A percentile compares a stretch with the other conserved stretches of the same genome.
Conservation (phyloP, 2,797 vertebrate species). For the Eulemur coronatus region DNA sequence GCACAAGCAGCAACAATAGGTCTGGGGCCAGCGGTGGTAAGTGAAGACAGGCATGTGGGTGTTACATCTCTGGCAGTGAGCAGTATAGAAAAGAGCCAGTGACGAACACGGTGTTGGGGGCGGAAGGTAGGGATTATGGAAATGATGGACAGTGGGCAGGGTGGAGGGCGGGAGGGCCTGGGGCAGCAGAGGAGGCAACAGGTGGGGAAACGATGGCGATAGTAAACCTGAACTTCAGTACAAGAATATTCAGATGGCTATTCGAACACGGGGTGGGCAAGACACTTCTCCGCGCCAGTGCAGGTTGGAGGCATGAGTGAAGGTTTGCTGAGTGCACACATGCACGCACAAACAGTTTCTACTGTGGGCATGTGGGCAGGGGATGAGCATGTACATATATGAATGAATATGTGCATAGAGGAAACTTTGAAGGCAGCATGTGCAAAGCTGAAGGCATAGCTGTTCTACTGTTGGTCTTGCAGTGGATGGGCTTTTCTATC, state of each 20-base stretch:
- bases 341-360: fast-evolving
- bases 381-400: fast-evolving
- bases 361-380: fast-evolving
- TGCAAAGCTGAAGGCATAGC: neutral
- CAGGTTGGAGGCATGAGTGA: neutral
- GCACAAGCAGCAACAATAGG: neutral
- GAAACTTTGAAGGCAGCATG: neutral
- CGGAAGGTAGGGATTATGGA: neutral
- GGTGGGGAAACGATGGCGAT: neutral
- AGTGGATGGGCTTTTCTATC: neutral
- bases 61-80: neutral
- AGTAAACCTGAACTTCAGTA: neutral
- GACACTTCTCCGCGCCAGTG: neutral
- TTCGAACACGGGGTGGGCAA: neutral
- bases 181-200: neutral
- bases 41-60: neutral
- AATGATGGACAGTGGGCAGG: neutral
- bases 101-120: neutral
- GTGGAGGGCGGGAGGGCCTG: neutral
- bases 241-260: neutral
- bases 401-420: too few relatives aligned
- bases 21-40: neutral
- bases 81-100: neutral
- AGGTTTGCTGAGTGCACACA: neutral
- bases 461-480: neutral